These are phyloP conservation scores for Rhincodon typus DNA, from an alignment of 2,797 vertebrate species.

Conservation along the genomic window DNA sequence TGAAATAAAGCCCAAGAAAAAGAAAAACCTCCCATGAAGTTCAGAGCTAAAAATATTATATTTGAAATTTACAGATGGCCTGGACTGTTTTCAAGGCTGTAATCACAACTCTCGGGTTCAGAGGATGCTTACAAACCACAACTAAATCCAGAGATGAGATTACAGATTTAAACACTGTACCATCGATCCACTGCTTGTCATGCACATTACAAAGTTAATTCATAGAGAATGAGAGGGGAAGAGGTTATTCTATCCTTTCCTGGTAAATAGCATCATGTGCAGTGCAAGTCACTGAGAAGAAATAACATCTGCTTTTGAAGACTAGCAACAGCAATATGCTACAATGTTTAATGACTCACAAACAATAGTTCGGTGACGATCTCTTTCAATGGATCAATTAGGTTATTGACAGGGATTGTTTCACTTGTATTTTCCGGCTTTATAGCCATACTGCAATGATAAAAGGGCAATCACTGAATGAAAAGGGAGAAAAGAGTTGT, in stretches of 20 bases:
- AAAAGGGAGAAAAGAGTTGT: neutral
- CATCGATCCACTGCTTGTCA: neutral
- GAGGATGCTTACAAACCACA: neutral
- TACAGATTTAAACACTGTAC: neutral
- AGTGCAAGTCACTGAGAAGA: neutral
- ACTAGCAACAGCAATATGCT: neutral
- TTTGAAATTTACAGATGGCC: constrained; percentile 6
- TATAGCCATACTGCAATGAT: neutral
- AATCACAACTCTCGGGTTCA: constrained; percentile 1
- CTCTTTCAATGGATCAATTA: neutral
- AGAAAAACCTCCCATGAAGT: constrained; percentile 3
- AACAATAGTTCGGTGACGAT: neutral
- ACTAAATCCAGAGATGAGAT: constrained; percentile 21
- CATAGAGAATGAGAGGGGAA: neutral
- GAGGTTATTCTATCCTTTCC: neutral
- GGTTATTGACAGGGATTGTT: neutral
- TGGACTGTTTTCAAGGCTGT: constrained; percentile 7
- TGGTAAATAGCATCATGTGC: neutral
- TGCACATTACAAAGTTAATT: neutral
- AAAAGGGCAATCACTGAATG: neutral
- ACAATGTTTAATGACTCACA: neutral
- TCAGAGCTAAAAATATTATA: neutral
- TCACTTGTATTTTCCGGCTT: neutral
- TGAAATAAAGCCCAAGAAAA: constrained; percentile 7
- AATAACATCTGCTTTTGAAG: neutral